Evolutionary conservation across 2,113 vertebrate species (phyloP).

Genomic region (Brachyhypopomus gauderio): DNA sequence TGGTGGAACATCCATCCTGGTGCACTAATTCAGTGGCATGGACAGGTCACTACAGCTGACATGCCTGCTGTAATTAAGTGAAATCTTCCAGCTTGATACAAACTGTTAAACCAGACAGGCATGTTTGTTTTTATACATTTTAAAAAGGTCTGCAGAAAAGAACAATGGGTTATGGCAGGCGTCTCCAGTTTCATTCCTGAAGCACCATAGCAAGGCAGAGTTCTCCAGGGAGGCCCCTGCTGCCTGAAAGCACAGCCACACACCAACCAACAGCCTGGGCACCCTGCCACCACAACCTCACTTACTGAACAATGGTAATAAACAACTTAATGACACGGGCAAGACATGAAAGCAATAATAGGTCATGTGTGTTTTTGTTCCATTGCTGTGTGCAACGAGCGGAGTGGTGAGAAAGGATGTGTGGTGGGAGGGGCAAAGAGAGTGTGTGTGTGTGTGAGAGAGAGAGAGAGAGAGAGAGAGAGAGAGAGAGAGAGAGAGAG

Average conservation of each 20-base stretch:
- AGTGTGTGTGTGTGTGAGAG: background rate
- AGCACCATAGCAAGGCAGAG: background rate
- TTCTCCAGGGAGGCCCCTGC: background rate
- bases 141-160: background rate
- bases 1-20: background rate
- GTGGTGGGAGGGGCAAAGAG: constrained; percentile 34
- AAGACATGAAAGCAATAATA: constrained; percentile 37
- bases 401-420: constrained; percentile 49
- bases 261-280: no score
- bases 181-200: background rate
- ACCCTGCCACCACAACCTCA: background rate
- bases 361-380: constrained; percentile 36
- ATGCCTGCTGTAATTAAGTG: no score
- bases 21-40: background rate
- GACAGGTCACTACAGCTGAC: background rate
- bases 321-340: constrained; percentile 61
- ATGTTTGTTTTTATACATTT: background rate
- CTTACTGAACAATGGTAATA: background rate
- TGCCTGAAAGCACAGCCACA: no score
- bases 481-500: constrained; percentile 16
- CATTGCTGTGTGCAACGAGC: constrained; percentile 17
- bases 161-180: background rate
- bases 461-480: background rate
- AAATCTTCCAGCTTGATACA: background rate
- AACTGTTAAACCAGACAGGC: background rate